Conservation (phyloP, 2,888 invertebrate species). For the Hermaeophaga mercurialis region DNA sequence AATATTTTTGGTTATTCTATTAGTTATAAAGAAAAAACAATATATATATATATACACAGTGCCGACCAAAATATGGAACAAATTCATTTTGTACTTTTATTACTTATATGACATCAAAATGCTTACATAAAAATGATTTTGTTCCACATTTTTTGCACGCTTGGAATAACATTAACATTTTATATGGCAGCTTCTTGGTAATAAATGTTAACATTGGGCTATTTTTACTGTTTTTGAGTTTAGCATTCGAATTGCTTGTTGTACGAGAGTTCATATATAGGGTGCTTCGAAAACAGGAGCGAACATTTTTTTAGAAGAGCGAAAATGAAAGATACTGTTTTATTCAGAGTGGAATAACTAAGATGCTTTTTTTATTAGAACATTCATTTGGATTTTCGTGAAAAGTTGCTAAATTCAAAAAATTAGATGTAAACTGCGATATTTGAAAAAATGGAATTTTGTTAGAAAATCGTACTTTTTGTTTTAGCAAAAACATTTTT, state of each 20-base stretch:
- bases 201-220: slow-evolving; percentile 4
- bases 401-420: no score
- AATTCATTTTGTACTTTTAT: no score
- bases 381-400: slow-evolving; percentile 42
- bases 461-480: no score
- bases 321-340: no score
- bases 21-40: background rate
- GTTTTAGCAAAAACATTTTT: no score
- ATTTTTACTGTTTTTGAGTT: slow-evolving; percentile 3
- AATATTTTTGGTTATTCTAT: slow-evolving; percentile 1
- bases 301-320: no score
- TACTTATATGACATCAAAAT: background rate
- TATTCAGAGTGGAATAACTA: no score
- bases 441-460: no score
- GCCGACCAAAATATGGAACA: no score
- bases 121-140: background rate
- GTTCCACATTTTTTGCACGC: background rate
- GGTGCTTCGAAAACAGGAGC: no score
- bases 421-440: no score
- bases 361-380: slow-evolving; percentile 3
- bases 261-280: slow-evolving; percentile 4
- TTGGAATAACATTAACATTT: background rate
- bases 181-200: background rate
- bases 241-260: slow-evolving; percentile 8
- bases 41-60: background rate